Evolutionary conservation across 2,888 invertebrate genomes (phyloP), one percentile per base, ranked within the genome.

Genomic region (Platycnemis pennipes): DNA sequence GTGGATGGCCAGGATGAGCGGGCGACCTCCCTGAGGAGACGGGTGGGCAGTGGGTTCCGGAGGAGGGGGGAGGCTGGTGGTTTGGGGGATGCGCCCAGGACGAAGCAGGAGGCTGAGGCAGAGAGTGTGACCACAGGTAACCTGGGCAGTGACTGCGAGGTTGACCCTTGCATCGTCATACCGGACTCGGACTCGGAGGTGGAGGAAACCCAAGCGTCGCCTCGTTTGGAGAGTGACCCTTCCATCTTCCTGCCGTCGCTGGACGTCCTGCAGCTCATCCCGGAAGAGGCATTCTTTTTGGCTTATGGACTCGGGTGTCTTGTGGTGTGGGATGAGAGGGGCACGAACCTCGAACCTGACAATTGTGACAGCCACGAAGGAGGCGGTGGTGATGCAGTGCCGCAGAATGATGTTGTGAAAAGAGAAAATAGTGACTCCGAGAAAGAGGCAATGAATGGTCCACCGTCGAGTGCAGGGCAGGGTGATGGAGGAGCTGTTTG

Each of bases 221-320:
- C 91, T 8, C 91, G 63, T 5, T 44, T 56, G 44, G 91, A 91
- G 19, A 91, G 91, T 31, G 91, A 91, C 44, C 91, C 91, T 3
- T 63, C 91, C 26, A 11, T 37, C n/a, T 45, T 63, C n/a, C 69
- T 91, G 11, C 91, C 91, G 0, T 91, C 91, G 2, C 63, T 91
- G n/a, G 91, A 91, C 2, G 56, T 37, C 42, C 91, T 91, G 11
- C 53, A 63, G 26, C 91, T 91, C 44, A 44, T 97, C 2, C 96
- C 98, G 94, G 98, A 98, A 96, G 99, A 99, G 96, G 98, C 98
- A 1, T 98, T 98, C 96, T 98, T 98, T 95, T 96, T 99, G 44
- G 96, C 97, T 77, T 97, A 97, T 96, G 97, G 97, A 26, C 96
- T 98, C 37, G 97, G 98, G 53, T 98, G 98, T 95, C 96, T 99